Evolutionary conservation across 2,797 vertebrate species (phyloP).

Genomic region (Atherinosoma microstoma): DNA sequence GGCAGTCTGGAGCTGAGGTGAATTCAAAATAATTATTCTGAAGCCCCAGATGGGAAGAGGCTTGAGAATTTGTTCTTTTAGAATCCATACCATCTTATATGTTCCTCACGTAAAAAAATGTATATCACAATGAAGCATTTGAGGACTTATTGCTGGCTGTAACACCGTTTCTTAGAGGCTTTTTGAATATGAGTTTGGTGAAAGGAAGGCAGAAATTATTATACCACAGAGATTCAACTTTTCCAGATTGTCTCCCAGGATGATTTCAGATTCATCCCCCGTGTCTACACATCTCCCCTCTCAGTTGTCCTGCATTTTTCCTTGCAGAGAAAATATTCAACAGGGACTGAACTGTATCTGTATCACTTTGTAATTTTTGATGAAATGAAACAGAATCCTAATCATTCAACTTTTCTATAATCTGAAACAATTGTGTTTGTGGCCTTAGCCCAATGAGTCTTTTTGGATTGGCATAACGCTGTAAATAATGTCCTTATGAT

Average conservation of each 20-base stretch:
- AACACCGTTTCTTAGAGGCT: conserved; percentile 38
- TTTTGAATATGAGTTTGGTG: conserved; percentile 33
- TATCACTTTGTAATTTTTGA: conserved; percentile 26
- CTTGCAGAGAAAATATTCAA: conserved; percentile 12
- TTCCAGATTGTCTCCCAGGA: conserved; percentile 37
- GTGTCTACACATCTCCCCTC: conserved; percentile 11
- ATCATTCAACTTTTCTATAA: conserved; percentile 49
- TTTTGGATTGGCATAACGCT: conserved; percentile 35
- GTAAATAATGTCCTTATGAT: conserved; percentile 34
- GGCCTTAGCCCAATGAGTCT: conserved; percentile 21
- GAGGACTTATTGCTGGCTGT: conserved; percentile 29
- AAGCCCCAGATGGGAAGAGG: background rate
- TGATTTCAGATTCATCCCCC: conserved; percentile 41
- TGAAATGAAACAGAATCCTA: conserved; percentile 45
- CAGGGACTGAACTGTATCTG: conserved; percentile 15
- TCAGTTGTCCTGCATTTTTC: conserved; percentile 28
- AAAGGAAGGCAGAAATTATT: conserved; percentile 28
- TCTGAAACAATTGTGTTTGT: conserved; percentile 29
- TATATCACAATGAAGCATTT: conserved; percentile 14
- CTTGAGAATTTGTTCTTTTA: conserved; percentile 11
- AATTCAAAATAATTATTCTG: conserved; percentile 15
- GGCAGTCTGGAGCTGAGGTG: conserved; percentile 6
- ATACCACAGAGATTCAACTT: conserved; percentile 28
- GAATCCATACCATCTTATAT: background rate
- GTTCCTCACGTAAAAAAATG: conserved; percentile 2